A percentile compares a stretch with the other conserved stretches of the same genome.
These are phyloP conservation scores for Drosophila sordidapex DNA, from an alignment of 2,888 invertebrate genomes.

Conservation along the genomic window DNA sequence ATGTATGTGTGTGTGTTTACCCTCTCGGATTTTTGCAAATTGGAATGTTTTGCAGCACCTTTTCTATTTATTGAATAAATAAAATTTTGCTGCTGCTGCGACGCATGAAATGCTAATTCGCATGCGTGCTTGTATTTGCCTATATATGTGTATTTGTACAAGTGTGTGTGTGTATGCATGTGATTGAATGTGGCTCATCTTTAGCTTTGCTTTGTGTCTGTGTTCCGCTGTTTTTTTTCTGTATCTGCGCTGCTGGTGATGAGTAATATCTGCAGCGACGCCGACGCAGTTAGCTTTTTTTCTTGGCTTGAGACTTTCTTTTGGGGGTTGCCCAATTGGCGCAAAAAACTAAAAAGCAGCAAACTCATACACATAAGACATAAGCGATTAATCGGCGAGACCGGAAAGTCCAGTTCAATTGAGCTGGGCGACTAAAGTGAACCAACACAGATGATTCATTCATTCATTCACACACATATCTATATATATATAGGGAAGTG, in stretches of 20 bases:
- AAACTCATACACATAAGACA: conserved; percentile 14
- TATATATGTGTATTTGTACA: background rate
- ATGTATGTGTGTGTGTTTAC: conserved; percentile 1
- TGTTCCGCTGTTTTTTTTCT: conserved; percentile 1
- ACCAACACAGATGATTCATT: conserved; percentile 14
- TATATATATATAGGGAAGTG: conserved; percentile 24
- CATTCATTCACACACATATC: conserved; percentile 27
- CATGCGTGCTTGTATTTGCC: conserved; percentile 34
- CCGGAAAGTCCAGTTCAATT: conserved; percentile 68
- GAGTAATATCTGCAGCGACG: conserved; percentile 44
- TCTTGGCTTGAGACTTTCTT: conserved; percentile 51
- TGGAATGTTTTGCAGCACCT: conserved; percentile 14
- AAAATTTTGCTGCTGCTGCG: conserved; percentile 19
- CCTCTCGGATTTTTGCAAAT: conserved; percentile 30
- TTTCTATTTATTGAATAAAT: conserved; percentile 51
- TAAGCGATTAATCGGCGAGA: conserved; percentile 31
- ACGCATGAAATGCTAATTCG: conserved; percentile 36
- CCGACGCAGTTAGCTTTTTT: conserved; percentile 12
- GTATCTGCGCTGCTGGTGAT: conserved; percentile 22
- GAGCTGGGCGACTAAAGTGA: conserved; percentile 37
- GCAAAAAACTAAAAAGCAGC: conserved; percentile 14
- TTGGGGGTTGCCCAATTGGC: conserved; percentile 54
- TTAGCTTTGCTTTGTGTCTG: conserved; percentile 42
- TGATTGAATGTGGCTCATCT: conserved; percentile 34
- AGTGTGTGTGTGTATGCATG: background rate